Conservation (phyloP, 2,113 vertebrate species). For the Hystrix brachyura region DNA sequence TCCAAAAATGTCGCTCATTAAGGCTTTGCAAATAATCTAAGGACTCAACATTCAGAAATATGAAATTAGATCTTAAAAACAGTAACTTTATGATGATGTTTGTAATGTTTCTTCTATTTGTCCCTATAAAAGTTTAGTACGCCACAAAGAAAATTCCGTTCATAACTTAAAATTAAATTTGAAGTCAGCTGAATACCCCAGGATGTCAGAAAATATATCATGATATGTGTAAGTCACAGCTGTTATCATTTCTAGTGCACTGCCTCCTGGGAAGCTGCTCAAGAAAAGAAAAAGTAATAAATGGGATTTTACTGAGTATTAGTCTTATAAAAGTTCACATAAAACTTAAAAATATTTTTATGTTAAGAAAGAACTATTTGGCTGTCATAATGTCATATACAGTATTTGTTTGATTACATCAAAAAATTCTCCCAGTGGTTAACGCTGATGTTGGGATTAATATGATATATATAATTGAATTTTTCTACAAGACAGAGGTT, state of each 20-base stretch:
- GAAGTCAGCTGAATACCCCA: not conserved
- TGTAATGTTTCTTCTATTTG: constrained; percentile 25
- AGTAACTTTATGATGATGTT: not conserved
- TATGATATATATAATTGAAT: not conserved
- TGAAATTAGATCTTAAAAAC: constrained; percentile 8
- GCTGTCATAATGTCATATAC: constrained; percentile 5
- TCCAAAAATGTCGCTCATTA: not conserved
- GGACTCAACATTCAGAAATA: not conserved
- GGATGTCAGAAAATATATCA: constrained; percentile 33
- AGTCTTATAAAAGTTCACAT: constrained; percentile 3
- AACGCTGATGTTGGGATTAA: not conserved
- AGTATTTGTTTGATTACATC: not conserved
- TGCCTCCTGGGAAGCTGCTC: not conserved
- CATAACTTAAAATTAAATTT: constrained; percentile 46
- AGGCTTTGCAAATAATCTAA: not conserved
- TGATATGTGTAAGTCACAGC: constrained; percentile 24
- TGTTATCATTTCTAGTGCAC: constrained; percentile 6
- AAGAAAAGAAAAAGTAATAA: constrained; percentile 19
- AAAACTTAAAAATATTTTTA: constrained; percentile 1
- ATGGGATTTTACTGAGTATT: constrained; percentile 47
- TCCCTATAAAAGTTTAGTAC: not conserved
- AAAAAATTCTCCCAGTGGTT: not conserved
- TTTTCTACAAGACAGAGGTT: not conserved
- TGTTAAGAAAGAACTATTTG: constrained; percentile 41
- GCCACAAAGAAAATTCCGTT: constrained; percentile 21